Conservation (phyloP, 1,140 invertebrate genomes). For the Vanessa tameamea region DNA sequence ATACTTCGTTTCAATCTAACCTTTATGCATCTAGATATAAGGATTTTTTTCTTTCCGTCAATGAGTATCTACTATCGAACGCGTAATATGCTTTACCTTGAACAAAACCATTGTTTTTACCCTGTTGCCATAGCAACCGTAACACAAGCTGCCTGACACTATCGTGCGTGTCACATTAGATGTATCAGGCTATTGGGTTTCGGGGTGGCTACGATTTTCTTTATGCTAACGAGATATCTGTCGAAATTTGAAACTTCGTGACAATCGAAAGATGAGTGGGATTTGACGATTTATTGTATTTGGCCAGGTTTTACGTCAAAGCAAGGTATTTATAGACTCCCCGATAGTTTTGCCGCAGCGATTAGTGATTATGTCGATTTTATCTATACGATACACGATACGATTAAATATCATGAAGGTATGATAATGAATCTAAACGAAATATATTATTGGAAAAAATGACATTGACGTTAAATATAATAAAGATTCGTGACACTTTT, state of each 20-base stretch:
- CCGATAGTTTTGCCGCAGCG: neutral
- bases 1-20: neutral
- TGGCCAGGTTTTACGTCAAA: neutral
- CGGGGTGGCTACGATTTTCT: constrained; percentile 10
- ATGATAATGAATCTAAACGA: no score
- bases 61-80: constrained; percentile 22
- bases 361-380: neutral
- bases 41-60: neutral
- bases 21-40: neutral
- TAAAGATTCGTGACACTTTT: no score
- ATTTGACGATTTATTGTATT: neutral
- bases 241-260: constrained; percentile 3
- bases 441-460: no score
- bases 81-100: constrained; percentile 40
- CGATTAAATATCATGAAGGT: no score
- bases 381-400: no score
- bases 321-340: neutral
- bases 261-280: neutral
- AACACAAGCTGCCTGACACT: constrained; percentile 33
- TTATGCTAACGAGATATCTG: constrained; percentile 2
- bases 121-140: constrained; percentile 39
- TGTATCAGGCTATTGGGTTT: constrained; percentile 11
- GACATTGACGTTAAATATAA: no score
- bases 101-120: constrained; percentile 35
- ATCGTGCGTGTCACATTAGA: constrained; percentile 26